These are phyloP conservation scores for Seira sanloemensis DNA, from an alignment of 2,888 invertebrate species.

Conservation along the genomic window DNA sequence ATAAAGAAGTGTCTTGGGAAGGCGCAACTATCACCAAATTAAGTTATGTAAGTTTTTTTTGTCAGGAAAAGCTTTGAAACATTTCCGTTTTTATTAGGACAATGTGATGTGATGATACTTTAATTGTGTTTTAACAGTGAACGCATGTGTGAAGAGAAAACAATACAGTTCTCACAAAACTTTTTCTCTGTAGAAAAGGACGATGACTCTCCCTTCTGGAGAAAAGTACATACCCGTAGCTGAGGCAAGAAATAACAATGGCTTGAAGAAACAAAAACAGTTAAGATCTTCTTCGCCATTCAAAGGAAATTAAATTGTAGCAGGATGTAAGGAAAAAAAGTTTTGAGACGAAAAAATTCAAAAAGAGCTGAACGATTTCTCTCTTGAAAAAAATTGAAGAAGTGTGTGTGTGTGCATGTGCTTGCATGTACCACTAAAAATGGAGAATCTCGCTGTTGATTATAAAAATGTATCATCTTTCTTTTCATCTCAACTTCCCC, in stretches of 20 bases:
- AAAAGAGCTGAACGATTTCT: constrained; percentile 21
- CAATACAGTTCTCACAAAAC: neutral
- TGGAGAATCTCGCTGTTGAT: neutral
- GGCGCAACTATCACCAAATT: constrained; percentile 11
- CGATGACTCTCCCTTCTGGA: neutral
- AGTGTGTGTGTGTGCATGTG: too few species aligned
- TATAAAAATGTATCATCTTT: neutral
- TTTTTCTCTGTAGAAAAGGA: neutral
- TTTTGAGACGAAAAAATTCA: constrained; percentile 32
- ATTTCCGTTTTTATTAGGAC: constrained; percentile 5
- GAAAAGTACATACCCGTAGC: neutral
- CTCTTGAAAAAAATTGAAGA: too few species aligned
- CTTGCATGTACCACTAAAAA: neutral
- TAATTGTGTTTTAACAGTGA: constrained; percentile 16
- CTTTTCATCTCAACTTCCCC: neutral
- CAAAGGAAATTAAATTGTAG: constrained; percentile 36
- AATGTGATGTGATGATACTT: constrained; percentile 15
- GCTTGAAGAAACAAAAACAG: constrained; percentile 12
- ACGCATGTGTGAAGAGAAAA: constrained; percentile 17
- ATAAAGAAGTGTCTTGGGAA: neutral
- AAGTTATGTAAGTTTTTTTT: constrained; percentile 1
- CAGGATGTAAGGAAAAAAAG: constrained; percentile 29
- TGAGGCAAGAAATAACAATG: neutral
- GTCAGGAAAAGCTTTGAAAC: neutral
- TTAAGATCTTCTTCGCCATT: constrained; percentile 1